phyloP scores from a whole-genome alignment of 1,140 invertebrate genomes.

The Centruroides sculpturatus region DNA sequence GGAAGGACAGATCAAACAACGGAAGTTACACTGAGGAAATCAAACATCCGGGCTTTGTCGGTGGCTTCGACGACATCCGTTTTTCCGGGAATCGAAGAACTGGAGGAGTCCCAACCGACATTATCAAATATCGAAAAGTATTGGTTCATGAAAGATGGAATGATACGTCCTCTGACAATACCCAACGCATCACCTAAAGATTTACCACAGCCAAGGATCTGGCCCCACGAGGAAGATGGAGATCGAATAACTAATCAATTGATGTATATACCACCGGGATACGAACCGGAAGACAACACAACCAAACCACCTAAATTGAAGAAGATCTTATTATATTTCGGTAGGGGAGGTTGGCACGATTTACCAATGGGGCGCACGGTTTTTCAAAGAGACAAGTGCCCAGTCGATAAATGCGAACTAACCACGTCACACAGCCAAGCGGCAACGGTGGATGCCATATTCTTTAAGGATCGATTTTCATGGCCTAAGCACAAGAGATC shows the following conservation, averaged over 20 bases:
- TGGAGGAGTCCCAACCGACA: too few species aligned
- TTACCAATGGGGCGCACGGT: constrained; percentile 49
- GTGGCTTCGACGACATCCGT: too few species aligned
- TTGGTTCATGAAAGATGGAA: constrained; percentile 21
- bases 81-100: too few species aligned
- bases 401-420: constrained; percentile 58
- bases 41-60: too few species aligned
- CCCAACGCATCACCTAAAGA: not conserved
- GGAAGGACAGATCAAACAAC: too few species aligned
- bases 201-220: constrained; percentile 12
- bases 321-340: constrained; percentile 69
- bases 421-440: constrained; percentile 53
- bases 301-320: constrained; percentile 33
- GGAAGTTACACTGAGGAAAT: too few species aligned
- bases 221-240: constrained; percentile 22
- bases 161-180: constrained; percentile 1
- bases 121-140: not conserved
- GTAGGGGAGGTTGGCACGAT: constrained; percentile 55
- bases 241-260: constrained; percentile 30
- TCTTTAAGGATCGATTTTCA: constrained; percentile 70
- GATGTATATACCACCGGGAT: constrained; percentile 25
- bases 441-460: constrained; percentile 58
- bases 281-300: constrained; percentile 11
- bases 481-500: constrained; percentile 40
- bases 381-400: constrained; percentile 50